phyloP scores from a whole-genome alignment of 2,113 vertebrate genomes.

The Leptodactylus fuscus region DNA sequence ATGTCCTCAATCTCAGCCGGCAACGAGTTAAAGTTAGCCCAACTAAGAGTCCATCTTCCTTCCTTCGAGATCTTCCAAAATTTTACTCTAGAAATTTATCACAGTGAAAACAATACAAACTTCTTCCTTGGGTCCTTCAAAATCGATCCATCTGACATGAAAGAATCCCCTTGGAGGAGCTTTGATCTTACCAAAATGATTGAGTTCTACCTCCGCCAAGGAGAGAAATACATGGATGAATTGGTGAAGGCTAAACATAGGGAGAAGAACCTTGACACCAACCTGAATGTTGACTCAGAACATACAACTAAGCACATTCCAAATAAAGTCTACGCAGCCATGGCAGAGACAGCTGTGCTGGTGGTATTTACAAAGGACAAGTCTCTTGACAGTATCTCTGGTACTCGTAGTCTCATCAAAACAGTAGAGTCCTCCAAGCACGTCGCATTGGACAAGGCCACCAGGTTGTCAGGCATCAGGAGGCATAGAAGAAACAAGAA shows the following conservation, averaged over 20 bases:
- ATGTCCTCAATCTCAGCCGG: conserved; percentile 80
- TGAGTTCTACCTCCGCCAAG: conserved; percentile 76
- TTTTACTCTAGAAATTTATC: conserved; percentile 79
- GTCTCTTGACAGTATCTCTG: conserved; percentile 59
- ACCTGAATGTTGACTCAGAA: too few relatives aligned
- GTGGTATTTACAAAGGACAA: conserved; percentile 83
- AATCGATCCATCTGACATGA: conserved; percentile 52
- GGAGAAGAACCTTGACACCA: conserved; percentile 31
- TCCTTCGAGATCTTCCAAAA: conserved; percentile 61
- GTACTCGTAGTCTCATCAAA: conserved; percentile 77
- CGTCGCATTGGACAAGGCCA: conserved; percentile 62
- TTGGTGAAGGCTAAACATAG: conserved; percentile 9
- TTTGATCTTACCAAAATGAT: conserved; percentile 81
- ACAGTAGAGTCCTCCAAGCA: conserved; percentile 84
- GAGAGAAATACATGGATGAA: conserved; percentile 23
- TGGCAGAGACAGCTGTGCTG: conserved; percentile 75
- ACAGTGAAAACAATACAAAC: conserved; percentile 68
- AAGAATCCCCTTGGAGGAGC: conserved; percentile 77
- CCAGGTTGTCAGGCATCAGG: conserved; percentile 62
- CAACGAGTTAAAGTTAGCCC: conserved; percentile 78
- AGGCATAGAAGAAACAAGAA: conserved; percentile 80
- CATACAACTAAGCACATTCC: background rate
- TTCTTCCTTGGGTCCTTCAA: conserved; percentile 78
- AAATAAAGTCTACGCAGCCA: conserved; percentile 57
- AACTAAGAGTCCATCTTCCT: conserved; percentile 77